phyloP scores from a whole-genome alignment of 92 coral and sea anemone genomes.

The Heteractis magnifica region DNA sequence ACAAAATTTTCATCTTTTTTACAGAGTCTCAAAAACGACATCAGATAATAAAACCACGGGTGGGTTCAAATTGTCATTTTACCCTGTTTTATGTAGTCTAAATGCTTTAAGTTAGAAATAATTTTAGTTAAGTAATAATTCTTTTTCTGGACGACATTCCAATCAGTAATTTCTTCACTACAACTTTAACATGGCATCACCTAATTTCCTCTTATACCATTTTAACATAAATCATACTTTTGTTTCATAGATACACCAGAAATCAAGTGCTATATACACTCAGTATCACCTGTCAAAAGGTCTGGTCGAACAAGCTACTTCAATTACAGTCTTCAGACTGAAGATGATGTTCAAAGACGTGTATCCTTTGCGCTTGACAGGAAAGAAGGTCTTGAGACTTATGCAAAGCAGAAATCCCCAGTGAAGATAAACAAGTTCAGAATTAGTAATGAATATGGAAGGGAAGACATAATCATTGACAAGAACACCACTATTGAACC shows the following conservation, averaged over 20 bases:
- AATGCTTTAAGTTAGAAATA: constrained; percentile 4
- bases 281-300: constrained; percentile 46
- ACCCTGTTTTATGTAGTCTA: constrained; percentile 1
- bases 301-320: constrained; percentile 44
- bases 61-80: constrained; percentile 12
- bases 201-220: constrained; percentile 4
- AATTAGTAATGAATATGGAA: constrained; percentile 64
- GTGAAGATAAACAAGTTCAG: constrained; percentile 52
- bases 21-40: constrained; percentile 15
- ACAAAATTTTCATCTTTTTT: constrained; percentile 7
- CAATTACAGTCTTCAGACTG: constrained; percentile 56
- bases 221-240: constrained; percentile 11
- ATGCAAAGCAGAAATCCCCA: constrained; percentile 53
- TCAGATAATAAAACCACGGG: constrained; percentile 16
- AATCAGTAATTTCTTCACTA: constrained; percentile 21
- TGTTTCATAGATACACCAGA: constrained; percentile 27
- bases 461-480: constrained; percentile 50
- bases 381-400: constrained; percentile 37
- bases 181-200: constrained; percentile 5
- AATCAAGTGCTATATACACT: constrained; percentile 48
- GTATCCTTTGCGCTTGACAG: constrained; percentile 59
- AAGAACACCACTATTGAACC: constrained; percentile 45
- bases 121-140: neutral
- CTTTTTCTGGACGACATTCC: neutral
- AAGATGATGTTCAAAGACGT: constrained; percentile 28